phyloP scores from a whole-genome alignment of 2,113 vertebrate genomes.

The Trogon surrucura region DNA sequence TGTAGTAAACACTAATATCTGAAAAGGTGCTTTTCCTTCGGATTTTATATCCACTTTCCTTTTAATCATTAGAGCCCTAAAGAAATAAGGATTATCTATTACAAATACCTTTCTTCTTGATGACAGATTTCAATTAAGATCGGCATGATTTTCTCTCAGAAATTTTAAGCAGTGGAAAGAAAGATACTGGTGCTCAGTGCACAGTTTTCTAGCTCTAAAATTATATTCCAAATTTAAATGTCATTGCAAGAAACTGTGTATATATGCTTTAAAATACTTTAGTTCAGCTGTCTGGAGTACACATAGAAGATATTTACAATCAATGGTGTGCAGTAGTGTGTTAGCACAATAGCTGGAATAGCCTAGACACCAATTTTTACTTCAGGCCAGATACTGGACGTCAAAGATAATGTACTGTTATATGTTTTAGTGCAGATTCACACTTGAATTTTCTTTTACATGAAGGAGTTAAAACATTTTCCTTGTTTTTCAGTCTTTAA shows the following conservation, averaged over 20 bases:
- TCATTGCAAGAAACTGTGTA: not conserved
- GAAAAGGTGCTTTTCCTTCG: slow-evolving; percentile 42
- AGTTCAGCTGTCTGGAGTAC: not conserved
- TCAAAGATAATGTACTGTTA: not conserved
- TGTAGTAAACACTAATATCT: slow-evolving; percentile 61
- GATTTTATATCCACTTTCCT: slow-evolving; percentile 39
- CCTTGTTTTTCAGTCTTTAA: slow-evolving; percentile 82
- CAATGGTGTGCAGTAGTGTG: not conserved
- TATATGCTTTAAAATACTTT: not conserved
- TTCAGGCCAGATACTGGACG: not conserved
- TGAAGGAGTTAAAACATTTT: slow-evolving; percentile 83
- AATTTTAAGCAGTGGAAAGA: not conserved
- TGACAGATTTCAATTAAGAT: not conserved
- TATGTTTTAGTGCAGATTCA: slow-evolving; percentile 14
- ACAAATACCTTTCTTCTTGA: slow-evolving; percentile 6
- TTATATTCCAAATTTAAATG: not conserved
- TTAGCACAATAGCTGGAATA: not conserved
- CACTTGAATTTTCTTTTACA: slow-evolving; percentile 38
- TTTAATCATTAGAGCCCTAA: slow-evolving; percentile 39
- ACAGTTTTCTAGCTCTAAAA: not conserved
- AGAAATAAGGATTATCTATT: slow-evolving; percentile 14
- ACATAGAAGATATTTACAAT: not conserved
- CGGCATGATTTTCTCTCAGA: not conserved
- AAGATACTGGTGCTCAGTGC: not conserved
- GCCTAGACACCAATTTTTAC: not conserved